phyloP scores from a whole-genome alignment of 1,140 invertebrate genomes.

The Lanistes nyassanus region DNA sequence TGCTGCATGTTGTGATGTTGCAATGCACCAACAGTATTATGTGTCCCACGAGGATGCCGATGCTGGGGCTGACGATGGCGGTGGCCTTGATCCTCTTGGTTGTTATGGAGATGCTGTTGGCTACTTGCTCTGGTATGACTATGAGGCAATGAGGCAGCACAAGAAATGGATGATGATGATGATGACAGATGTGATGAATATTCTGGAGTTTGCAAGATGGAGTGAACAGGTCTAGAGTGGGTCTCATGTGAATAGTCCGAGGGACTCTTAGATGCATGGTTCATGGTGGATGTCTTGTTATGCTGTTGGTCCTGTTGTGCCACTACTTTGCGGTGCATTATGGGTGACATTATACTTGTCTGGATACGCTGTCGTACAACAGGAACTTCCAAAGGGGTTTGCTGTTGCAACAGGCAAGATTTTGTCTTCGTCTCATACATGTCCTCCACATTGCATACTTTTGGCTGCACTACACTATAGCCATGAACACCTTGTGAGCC shows the following conservation, averaged over 20 bases:
- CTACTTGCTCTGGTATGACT: not conserved
- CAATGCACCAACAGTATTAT: not conserved
- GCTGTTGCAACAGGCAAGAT: not conserved
- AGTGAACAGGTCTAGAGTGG: no score
- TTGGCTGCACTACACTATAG: no score
- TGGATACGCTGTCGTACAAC: constrained; percentile 21
- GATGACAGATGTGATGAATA: no score
- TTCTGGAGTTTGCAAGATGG: no score
- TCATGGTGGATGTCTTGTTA: not conserved
- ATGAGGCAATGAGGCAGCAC: no score
- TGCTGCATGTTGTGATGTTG: not conserved
- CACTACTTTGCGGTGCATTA: constrained; percentile 14
- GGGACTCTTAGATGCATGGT: not conserved
- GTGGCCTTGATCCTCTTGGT: not conserved
- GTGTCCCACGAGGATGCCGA: not conserved
- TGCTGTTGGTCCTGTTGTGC: not conserved
- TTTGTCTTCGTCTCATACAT: constrained; percentile 7
- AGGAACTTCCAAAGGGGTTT: constrained; percentile 23
- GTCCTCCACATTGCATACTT: constrained; percentile 12
- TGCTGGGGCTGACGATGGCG: not conserved
- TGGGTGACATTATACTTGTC: constrained; percentile 28
- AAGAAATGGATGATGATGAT: no score
- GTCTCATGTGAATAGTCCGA: no score
- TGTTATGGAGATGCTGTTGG: not conserved
- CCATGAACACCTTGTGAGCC: not conserved